Base-by-base conservation (phyloP, 1,140 invertebrate genomes). In the Eurosta solidaginis region DNA sequence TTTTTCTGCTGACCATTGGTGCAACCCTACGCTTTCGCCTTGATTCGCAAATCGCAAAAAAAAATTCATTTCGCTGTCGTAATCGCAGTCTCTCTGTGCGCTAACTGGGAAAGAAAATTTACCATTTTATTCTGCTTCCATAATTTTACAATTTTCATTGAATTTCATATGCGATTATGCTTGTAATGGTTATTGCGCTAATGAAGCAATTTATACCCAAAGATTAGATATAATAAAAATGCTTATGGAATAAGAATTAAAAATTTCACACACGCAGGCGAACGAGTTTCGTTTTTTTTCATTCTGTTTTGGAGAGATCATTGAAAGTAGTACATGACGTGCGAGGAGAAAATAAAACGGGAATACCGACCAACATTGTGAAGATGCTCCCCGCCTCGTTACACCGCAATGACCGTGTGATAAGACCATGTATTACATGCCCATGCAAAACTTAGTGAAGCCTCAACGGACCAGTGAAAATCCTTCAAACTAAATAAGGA, bases 21-120 rank as follows among this genome's bases (percentile, higher is more conserved):
- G 54, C 54, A 59, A 59, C 54, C 54, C 54, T 59, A 29, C 27
- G 29, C 54, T 33, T 33, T 59, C 54, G 54, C 54, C 54, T 33
- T 59, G n/a, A 12, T 59, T 33, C 54, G 54, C 25, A 59, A 33
- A 33, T 59, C 29, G 29, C n/a, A 25, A 29, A 59, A 22, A 59
- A 59, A 59, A 33, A 33, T 59, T 47, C 40, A 75, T 75, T 75
- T 75, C 74, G 74, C 74, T 75, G 74, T 75, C 74, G 74, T 75
- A 75, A 75, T 75, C 42, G 12, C 22, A 75, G 29, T 75, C 44
- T 29, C 47, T 75, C 74, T 75, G 42, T 45, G 42, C 47, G 74
- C 74, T 36, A 10, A 25, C 44, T 45, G 44, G n/a, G 74, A 75
- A 74, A 75, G 29, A 75, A 75, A 29, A 47, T 44, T 47, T 75